Base-by-base conservation (phyloP, 1,140 invertebrate species). In the Penaeus chinensis region DNA sequence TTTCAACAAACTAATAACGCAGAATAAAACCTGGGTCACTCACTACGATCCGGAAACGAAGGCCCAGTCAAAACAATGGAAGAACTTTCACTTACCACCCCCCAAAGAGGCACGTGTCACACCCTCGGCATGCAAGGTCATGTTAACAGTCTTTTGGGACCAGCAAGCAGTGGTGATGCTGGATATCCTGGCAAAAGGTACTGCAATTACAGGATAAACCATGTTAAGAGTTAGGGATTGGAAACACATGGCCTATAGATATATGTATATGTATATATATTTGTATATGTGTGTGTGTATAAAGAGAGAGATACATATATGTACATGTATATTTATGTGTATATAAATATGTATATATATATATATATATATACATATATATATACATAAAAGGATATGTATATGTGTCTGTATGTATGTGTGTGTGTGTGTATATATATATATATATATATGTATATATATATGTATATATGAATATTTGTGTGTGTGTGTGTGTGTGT, bases 261-360 rank as follows among this genome's bases (percentile, higher is more conserved):
- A 71, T 71, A 71, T 71, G n/a, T n/a, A 71, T 71, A 71, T n/a
- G n/a, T n/a, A 71, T 71, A 71, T 71, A 22, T n/a, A 71, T 71
- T 22, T 71, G n/a, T 71, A 71, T 71, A 22, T 71, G n/a, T 71
- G 16, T 71, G n/a, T 71, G n/a, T 71, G 16, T n/a, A n/a, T 71
- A 20, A 13, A 71, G 20, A n/a, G 13, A 71, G 3, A 71, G 2
- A 37, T 42, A 42, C 7, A 42, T 42, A 42, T 42, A 71, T 71
- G 7, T 71, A 71, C 20, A 71, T 71, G 20, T 71, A 71, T 71
- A 71, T 71, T 1, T 71, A 71, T 71, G 3, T 71, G 1, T 71
- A 24, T 71, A 20, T 69, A 69, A 13, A 71, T 71, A n/a, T 71
- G 1, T 71, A n/a, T 71, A 71, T n/a, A 71, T n/a, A 71, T 71